Percentiles rank a stretch among this genome's conserved stretches.
Evolutionary conservation across 2,797 vertebrate genomes (phyloP).

Genomic region (Heliangelus exortis): DNA sequence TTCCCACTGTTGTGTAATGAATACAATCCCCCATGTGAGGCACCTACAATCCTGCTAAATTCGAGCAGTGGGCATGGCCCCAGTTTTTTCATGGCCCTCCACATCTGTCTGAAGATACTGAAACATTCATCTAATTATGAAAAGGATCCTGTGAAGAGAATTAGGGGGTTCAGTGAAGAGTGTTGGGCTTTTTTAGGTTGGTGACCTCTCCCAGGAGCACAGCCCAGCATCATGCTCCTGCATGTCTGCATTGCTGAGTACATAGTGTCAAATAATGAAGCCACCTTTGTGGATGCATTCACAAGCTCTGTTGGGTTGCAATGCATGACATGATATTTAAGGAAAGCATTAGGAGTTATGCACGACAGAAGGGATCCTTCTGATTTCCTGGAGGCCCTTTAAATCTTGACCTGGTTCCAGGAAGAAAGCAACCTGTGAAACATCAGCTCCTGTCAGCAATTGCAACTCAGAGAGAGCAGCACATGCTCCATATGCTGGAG

Average conservation of each 20-base stretch:
- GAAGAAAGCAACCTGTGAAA: conserved; percentile 22
- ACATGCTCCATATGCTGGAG: not conserved
- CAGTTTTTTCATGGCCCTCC: not conserved
- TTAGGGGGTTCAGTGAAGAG: not conserved
- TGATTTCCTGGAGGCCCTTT: not conserved
- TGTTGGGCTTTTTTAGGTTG: not conserved
- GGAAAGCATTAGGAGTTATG: not conserved
- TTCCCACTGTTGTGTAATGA: not conserved
- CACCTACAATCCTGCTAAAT: not conserved
- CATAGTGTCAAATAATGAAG: not conserved
- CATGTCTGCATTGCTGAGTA: not conserved
- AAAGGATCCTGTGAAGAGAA: not conserved
- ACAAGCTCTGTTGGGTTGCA: not conserved
- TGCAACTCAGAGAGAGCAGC: not conserved
- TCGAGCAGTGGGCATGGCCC: not conserved
- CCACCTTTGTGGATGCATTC: not conserved
- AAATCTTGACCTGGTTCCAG: not conserved
- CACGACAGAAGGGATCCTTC: not conserved
- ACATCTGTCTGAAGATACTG: not conserved
- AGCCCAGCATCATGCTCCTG: not conserved
- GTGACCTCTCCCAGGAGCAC: not conserved
- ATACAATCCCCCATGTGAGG: not conserved
- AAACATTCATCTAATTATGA: not conserved
- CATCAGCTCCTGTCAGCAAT: conserved; percentile 10
- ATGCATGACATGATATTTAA: not conserved